Evolutionary conservation across 1,140 invertebrate genomes (phyloP).

Genomic region (Venustaconcha ellipsiformis): DNA sequence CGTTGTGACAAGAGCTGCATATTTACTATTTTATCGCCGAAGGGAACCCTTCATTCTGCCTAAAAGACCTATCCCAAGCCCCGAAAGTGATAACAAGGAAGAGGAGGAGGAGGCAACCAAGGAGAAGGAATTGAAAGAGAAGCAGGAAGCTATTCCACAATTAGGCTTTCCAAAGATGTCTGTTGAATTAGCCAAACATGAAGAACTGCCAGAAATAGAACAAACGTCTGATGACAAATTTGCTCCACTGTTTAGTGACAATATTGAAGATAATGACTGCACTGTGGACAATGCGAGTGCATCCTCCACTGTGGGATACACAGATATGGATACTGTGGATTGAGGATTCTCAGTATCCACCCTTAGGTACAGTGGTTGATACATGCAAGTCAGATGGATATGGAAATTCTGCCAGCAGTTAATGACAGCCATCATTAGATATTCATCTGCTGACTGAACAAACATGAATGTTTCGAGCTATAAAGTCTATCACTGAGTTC

Average conservation of each 20-base stretch:
- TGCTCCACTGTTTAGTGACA: neutral
- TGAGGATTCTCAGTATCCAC: constrained; percentile 20
- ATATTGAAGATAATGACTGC: constrained; percentile 9
- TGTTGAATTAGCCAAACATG: constrained; percentile 3
- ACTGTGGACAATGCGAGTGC: constrained; percentile 25
- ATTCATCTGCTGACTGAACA: too few species aligned
- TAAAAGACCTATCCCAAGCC: constrained; percentile 1
- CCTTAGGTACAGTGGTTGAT: too few species aligned
- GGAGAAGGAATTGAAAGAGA: constrained; percentile 12
- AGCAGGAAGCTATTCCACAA: neutral
- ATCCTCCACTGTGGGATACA: constrained; percentile 41
- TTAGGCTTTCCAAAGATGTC: neutral
- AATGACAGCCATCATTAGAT: too few species aligned
- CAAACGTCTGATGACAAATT: neutral
- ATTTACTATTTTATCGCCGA: constrained; percentile 71
- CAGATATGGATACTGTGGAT: constrained; percentile 64
- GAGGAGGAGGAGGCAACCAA: constrained; percentile 3
- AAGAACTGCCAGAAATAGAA: neutral
- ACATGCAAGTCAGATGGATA: too few species aligned
- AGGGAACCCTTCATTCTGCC: constrained; percentile 41
- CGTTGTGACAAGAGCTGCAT: constrained; percentile 68
- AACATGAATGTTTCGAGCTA: too few species aligned
- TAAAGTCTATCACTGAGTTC: too few species aligned
- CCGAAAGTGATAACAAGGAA: neutral
- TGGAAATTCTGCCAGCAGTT: too few species aligned